These are phyloP conservation scores for Dasysyrphus tricinctus DNA, from an alignment of 2,888 invertebrate genomes.

Conservation along the genomic window DNA sequence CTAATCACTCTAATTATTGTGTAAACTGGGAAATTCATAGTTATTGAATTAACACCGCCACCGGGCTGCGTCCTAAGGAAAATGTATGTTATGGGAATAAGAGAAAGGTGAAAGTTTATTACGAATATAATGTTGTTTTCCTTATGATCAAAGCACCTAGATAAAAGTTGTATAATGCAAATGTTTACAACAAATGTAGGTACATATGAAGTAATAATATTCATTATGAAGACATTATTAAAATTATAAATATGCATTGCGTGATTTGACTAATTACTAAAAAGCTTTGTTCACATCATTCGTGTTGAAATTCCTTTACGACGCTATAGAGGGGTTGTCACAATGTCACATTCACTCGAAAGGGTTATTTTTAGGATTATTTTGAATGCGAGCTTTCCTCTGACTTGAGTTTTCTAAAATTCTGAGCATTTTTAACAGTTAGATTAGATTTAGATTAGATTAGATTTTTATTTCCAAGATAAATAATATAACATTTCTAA, in stretches of 20 bases:
- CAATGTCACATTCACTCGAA: no score
- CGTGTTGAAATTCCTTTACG: no score
- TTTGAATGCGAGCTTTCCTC: no score
- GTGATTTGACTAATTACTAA: not conserved
- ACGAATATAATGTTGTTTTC: slow-evolving; percentile 1
- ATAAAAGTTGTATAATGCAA: slow-evolving; percentile 32
- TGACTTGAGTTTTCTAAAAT: no score
- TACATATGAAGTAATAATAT: not conserved
- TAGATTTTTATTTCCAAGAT: no score
- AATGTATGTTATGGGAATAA: not conserved
- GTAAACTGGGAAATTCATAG: slow-evolving; percentile 53
- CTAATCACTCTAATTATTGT: slow-evolving; percentile 72
- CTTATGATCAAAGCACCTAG: not conserved
- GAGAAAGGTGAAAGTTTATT: slow-evolving; percentile 66
- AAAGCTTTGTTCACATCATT: not conserved
- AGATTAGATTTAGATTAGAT: no score
- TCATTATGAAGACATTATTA: not conserved
- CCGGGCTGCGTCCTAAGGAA: not conserved
- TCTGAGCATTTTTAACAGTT: no score
- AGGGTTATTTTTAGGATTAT: no score
- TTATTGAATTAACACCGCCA: slow-evolving; percentile 34
- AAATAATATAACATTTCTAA: no score
- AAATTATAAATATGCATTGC: not conserved
- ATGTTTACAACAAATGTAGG: not conserved
- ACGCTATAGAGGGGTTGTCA: no score